phyloP scores from a whole-genome alignment of 2,888 invertebrate species.

The Hyalella azteca region DNA sequence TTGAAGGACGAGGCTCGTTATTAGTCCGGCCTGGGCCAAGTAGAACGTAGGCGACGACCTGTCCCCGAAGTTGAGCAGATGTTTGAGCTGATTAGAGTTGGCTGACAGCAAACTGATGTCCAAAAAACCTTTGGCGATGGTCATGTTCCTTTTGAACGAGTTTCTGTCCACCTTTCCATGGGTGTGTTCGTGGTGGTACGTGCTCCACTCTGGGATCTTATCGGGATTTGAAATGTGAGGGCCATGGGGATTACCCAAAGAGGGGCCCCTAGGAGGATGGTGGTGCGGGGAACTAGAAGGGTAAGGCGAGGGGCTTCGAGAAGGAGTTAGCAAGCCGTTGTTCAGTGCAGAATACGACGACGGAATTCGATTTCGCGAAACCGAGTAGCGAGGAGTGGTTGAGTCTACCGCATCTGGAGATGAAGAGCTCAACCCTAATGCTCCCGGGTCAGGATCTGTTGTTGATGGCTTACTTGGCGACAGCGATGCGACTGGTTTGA shows the following conservation, averaged over 20 bases:
- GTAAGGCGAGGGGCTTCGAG: slow-evolving; percentile 15
- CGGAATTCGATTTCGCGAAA: not conserved
- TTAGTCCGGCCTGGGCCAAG: slow-evolving; percentile 43
- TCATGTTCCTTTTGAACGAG: slow-evolving; percentile 53
- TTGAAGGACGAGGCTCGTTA: slow-evolving; percentile 49
- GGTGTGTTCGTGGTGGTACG: slow-evolving; percentile 21
- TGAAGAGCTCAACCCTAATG: not conserved
- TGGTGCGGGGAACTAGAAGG: not conserved
- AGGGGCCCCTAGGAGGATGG: not conserved
- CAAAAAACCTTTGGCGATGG: slow-evolving; percentile 55
- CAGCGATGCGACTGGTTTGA: too few species aligned
- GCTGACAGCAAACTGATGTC: slow-evolving; percentile 55
- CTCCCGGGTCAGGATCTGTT: too few species aligned
- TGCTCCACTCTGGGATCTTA: slow-evolving; percentile 4
- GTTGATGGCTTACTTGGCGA: too few species aligned
- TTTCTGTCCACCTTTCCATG: slow-evolving; percentile 44
- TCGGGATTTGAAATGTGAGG: not conserved
- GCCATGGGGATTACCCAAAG: not conserved
- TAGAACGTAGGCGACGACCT: slow-evolving; percentile 33
- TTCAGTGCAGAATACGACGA: not conserved
- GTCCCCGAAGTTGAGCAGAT: slow-evolving; percentile 48
- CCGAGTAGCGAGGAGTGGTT: not conserved
- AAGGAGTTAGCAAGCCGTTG: not conserved
- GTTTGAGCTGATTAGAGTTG: slow-evolving; percentile 53
- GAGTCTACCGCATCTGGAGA: not conserved